Conservation (phyloP, 2,888 invertebrate species). For the Hydropsyche betteni region DNA sequence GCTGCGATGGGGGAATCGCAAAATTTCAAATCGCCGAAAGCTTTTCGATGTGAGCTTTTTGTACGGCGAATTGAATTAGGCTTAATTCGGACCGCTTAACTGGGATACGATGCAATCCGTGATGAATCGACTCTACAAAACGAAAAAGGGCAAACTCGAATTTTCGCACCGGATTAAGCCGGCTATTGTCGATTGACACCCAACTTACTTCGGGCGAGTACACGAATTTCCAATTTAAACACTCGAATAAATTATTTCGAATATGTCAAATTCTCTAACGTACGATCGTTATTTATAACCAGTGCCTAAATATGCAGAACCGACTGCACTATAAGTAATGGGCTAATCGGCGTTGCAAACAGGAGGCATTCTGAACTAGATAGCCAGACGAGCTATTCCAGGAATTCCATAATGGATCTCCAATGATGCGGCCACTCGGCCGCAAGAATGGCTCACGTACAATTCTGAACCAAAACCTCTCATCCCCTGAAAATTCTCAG, state of each 20-base stretch:
- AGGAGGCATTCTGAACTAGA: background rate
- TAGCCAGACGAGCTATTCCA: slow-evolving; percentile 6
- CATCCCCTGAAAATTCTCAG: slow-evolving; percentile 1
- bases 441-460: slow-evolving; percentile 11
- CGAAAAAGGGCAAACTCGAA: too few relatives aligned
- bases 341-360: background rate
- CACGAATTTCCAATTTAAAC: too few relatives aligned
- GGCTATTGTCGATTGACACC: too few relatives aligned
- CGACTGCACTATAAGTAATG: background rate
- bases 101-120: slow-evolving; percentile 13
- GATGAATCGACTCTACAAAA: background rate
- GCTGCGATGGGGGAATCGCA: background rate
- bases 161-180: too few relatives aligned
- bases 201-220: too few relatives aligned
- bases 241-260: too few relatives aligned
- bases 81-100: slow-evolving; percentile 15
- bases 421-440: slow-evolving; percentile 3
- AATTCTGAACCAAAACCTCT: background rate
- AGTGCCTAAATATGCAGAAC: too few relatives aligned
- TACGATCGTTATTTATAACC: too few relatives aligned
- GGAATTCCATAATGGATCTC: slow-evolving; percentile 23
- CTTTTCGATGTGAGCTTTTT: slow-evolving; percentile 8
- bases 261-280: too few relatives aligned
- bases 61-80: slow-evolving; percentile 20
- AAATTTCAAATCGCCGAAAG: slow-evolving; percentile 23